Evolutionary conservation across 1,140 invertebrate species (phyloP), one percentile per base, ranked within the genome.

Genomic region (Bombus impatiens): DNA sequence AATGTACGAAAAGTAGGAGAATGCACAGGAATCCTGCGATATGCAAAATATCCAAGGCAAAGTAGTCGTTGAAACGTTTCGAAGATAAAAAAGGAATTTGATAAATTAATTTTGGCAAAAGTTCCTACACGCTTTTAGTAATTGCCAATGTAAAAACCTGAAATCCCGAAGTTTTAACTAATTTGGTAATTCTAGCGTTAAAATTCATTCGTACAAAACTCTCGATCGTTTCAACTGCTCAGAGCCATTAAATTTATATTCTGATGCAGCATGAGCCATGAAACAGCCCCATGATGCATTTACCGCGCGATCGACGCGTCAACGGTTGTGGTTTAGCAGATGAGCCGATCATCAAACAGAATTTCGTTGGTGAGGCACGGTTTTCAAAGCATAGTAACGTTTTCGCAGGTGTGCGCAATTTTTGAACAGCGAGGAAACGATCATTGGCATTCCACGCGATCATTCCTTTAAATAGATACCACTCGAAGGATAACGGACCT

Each of bases 401-500:
- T n/a, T 25, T 8, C 47, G 53, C 22, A n/a, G 9, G 12, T 12
- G 72, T 15, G 44, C 2, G 72, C 44, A 13, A 6, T 76, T 53
- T 67, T 78, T 44, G 42, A 65, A 0, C n/a, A 18, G 32, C 28
- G 25, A 44, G 22, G 12, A 3, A 35, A 42, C 59, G 42, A 47
- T 67, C 47, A 44, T 35, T 44, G 35, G 37, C 77, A 85, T 85
- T 72, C 77, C 53, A 1, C 15, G 32, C 68, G 83, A 72, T 80
- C 77, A 80, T 65, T 80, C 22, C 78, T 80, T 80, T 85, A 85
- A 85, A 85, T 85, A 85, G 83, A 79, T 6, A 22, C 6, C 25
- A 18, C 1, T 18, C 76, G 78, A 85, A 85, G 83, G 83, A 78
- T 85, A 62, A 74, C 40, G 40, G 57, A 79, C 40, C 22, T 10